Evolutionary conservation across 2,888 invertebrate species (phyloP), one percentile per base, ranked within the genome.

Genomic region (Ecdyonurus torrentis): DNA sequence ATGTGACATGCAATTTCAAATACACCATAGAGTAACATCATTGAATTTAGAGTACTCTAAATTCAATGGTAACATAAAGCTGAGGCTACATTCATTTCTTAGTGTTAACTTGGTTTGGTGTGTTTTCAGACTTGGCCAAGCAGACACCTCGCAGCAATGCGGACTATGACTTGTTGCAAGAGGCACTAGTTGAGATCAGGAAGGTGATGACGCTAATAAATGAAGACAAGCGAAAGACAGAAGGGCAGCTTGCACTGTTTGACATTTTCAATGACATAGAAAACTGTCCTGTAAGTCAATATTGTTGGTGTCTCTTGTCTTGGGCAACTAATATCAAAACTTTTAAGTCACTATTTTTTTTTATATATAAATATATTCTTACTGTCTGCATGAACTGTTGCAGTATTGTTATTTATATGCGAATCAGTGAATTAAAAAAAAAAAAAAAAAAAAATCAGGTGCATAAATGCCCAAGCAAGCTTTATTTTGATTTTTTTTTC

Each of bases 231-330:
- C 81, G 96, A 70, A 91, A 90, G 79, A 94, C 96, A 1, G 98
- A 98, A 77, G 91, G 91, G 18, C 92, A 95, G 75, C 83, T 95
- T 73, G 92, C 89, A 69, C 89, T 98, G 83, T 96, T 99, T 77
- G 93, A 95, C 77, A 92, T 97, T 68, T 91, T 96, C 76, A 94
- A 97, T 74, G 96, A 97, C 74, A 98, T 99, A 71, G 97, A 98
- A 73, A 91, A 93, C 75, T 97, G 96, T 75, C 97, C 98, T 67
- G 91, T 91, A 74, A 78, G 79, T 77, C 63, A 55, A 52, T 19
- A 60, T 24, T 23, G 23, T 23, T 58, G 10, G 10, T 15, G n/a
- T 58, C 19, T n/a, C 10, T 15, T 52, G 52, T 52, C n/a, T 52
- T 52, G 52, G n/a, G 52, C 10, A n/a, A n/a, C n/a, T n/a, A n/a